Evolutionary conservation across 2,888 invertebrate genomes (phyloP), one percentile per base, ranked within the genome.

Genomic region (Brachyptera putata): DNA sequence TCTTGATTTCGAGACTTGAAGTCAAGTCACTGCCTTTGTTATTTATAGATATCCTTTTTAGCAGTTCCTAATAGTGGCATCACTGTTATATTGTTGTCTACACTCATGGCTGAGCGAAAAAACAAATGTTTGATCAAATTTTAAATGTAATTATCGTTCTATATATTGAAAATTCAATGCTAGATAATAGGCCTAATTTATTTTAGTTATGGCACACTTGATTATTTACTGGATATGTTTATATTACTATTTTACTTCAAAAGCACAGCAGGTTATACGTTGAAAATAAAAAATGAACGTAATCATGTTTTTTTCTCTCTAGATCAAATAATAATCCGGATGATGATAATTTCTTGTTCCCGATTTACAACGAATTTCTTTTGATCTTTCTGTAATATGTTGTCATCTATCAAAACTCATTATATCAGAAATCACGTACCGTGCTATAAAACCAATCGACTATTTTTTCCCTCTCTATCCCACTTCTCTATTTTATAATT

Each of bases 291-390:
- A n/a, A n/a, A n/a, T n/a, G n/a, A n/a, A n/a, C n/a, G n/a, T n/a
- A n/a, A n/a, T n/a, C n/a, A n/a, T n/a, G n/a, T 30, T 7, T 30
- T 5, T 30, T 30, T 7, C 30, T 30, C 11, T 30, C 30, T 5
- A 11, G 5, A 30, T 7, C 11, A 30, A n/a, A 46, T 46, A 21
- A 46, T 24, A 7, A 16, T 46, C 46, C 46, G 46, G 46, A 46
- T 46, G 46, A 46, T 46, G 24, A 22, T 24, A 46, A 46, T 46
- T 46, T 46, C 46, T 46, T 46, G 41, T 41, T 5, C 41, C n/a
- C 30, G 30, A 11, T 30, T n/a, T n/a, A n/a, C 30, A 30, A 5
- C 30, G 30, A 30, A 30, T 11, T 30, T 30, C 30, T 30, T 30
- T 30, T 30, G 5, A 30, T 5, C 5, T 11, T 30, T 11, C 11